These are phyloP conservation scores for Aphelinus certus DNA, from an alignment of 1,140 invertebrate species.

Conservation along the genomic window DNA sequence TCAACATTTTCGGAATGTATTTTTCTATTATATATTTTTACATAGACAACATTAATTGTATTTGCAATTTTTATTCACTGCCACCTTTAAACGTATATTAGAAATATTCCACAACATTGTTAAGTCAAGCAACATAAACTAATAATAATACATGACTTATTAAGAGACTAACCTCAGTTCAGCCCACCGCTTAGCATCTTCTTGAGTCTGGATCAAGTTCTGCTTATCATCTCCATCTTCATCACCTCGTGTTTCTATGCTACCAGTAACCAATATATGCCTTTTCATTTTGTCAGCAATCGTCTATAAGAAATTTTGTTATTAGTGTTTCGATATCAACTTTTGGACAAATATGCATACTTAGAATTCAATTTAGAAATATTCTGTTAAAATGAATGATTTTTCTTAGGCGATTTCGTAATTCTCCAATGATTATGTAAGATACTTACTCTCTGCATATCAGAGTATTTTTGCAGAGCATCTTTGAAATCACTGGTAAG, in stretches of 20 bases:
- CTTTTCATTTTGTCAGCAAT: constrained; percentile 82
- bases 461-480: constrained; percentile 79
- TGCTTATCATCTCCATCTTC: constrained; percentile 63
- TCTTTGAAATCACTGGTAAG: constrained; percentile 83
- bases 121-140: too few relatives aligned
- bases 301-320: constrained; percentile 43
- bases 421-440: too few relatives aligned
- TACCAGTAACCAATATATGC: constrained; percentile 70
- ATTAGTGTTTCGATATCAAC: too few relatives aligned
- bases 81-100: too few relatives aligned
- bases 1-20: too few relatives aligned
- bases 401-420: background rate
- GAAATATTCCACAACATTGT: too few relatives aligned
- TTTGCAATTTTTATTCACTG: too few relatives aligned
- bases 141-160: too few relatives aligned
- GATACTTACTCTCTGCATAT: constrained; percentile 77
- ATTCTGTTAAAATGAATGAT: background rate
- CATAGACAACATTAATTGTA: too few relatives aligned
- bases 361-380: constrained; percentile 1
- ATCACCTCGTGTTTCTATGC: constrained; percentile 59
- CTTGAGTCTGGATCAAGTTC: constrained; percentile 55
- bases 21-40: too few relatives aligned
- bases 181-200: constrained; percentile 51
- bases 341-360: background rate
- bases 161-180: constrained; percentile 51